A percentile compares a stretch with the other conserved stretches of the same genome.
Evolutionary conservation across 1,140 invertebrate species (phyloP).

Genomic region (Helicoverpa zea): DNA sequence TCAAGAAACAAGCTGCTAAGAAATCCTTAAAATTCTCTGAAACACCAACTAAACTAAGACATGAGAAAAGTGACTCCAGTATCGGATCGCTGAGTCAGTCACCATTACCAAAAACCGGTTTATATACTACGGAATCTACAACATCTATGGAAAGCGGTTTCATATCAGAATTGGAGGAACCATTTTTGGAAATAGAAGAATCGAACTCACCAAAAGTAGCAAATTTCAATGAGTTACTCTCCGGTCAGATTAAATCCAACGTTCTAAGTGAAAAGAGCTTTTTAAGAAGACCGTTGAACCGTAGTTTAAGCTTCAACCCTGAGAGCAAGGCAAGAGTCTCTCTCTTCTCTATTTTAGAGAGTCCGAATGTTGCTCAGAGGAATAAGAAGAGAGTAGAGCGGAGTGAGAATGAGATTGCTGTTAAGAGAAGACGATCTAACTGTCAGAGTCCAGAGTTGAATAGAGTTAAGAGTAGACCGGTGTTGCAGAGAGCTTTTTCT

Average conservation of each 20-base stretch:
- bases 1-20: constrained; percentile 70
- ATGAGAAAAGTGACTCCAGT: constrained; percentile 71
- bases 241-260: constrained; percentile 74
- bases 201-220: constrained; percentile 76
- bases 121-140: constrained; percentile 74
- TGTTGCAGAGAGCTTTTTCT: constrained; percentile 77
- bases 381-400: constrained; percentile 63
- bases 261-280: constrained; percentile 58
- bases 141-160: constrained; percentile 81
- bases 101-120: constrained; percentile 57
- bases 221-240: constrained; percentile 73
- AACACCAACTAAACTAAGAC: constrained; percentile 69
- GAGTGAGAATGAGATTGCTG: constrained; percentile 53
- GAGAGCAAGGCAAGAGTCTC: constrained; percentile 66
- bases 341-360: constrained; percentile 71
- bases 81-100: constrained; percentile 67
- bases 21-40: constrained; percentile 77
- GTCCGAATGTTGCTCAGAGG: constrained; percentile 59
- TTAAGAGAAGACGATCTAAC: constrained; percentile 70
- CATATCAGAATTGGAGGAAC: constrained; percentile 78
- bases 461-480: constrained; percentile 55
- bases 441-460: constrained; percentile 55
- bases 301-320: constrained; percentile 76
- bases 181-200: constrained; percentile 75
- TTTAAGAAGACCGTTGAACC: constrained; percentile 55